Evolutionary conservation across 2,113 vertebrate genomes (phyloP), one percentile per base, ranked within the genome.

Genomic region (Cynocephalus volans): DNA sequence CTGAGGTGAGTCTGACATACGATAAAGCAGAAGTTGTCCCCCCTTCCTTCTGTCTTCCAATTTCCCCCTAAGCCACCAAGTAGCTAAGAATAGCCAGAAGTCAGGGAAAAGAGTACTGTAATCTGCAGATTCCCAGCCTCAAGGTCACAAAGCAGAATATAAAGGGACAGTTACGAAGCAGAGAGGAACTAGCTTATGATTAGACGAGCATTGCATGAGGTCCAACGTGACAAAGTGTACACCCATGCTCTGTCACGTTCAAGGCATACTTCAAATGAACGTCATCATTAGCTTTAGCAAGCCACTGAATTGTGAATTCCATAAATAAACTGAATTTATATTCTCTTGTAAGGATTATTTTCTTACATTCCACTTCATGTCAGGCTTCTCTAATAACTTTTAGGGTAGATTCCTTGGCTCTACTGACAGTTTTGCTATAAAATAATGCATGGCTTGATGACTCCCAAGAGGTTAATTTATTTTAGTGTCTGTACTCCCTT

Each of bases 391-490:
- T 88, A 54, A 41, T 70, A 76, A 81, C 23, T 12, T 81, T 67
- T 17, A 62, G 3, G 14, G 50, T 19, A 12, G 8, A 62, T 45
- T 8, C 62, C 24, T 67, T 89, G 75, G 65, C 17, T 85, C 95
- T 60, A 81, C 72, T 88, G 21, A 62, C n/a, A 81, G 19, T 87
- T 90, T 69, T 58, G 9, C 33, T n/a, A 24, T 76, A 56, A 92
- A 84, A 90, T 45, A 48, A 93, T 81, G 41, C 31, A 54, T 19
- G 19, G 4, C 5, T 85, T 91, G 6, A 33, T 73, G 10, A 86
- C 24, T 58, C 21, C 19, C 13, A 45, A 73, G 15, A 73, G 31
- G 11, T 92, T 88, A 85, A 77, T 82, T 93, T 96, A 45, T 56
- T 60, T 72, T 69, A 58, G 67, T n/a, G 8, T 33, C 31, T 67